Conservation (phyloP, 35 echinoderm and acorn worm species). For the Chiridota heheva region DNA sequence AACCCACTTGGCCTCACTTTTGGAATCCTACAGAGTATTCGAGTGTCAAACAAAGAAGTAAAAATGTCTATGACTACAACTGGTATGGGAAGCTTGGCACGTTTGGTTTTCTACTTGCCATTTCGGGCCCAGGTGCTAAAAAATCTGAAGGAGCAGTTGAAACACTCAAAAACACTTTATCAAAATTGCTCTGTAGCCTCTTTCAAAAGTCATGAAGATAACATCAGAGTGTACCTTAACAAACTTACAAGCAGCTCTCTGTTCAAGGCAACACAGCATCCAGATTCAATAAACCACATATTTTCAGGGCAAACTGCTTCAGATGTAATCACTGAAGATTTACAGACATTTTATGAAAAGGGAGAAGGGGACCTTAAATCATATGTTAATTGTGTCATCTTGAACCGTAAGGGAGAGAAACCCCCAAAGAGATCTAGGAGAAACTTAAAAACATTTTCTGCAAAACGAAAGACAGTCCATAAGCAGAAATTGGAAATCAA, state of each 20-base stretch:
- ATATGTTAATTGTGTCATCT: conserved; percentile 37
- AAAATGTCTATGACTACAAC: no score
- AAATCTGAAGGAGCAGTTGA: no score
- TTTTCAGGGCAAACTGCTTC: not conserved
- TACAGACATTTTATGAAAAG: conserved; percentile 29
- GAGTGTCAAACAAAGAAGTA: no score
- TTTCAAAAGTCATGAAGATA: conserved; percentile 8
- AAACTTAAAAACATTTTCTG: conserved; percentile 32
- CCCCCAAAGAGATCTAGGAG: conserved; percentile 4
- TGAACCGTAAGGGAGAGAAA: conserved; percentile 12
- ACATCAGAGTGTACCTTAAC: not conserved
- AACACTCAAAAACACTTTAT: no score
- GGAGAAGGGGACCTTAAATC: conserved; percentile 18
- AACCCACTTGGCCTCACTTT: no score
- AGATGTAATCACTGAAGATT: not conserved
- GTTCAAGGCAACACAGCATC: not conserved
- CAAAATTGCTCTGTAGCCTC: no score
- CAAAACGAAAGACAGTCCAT: conserved; percentile 2
- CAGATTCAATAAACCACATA: conserved; percentile 6
- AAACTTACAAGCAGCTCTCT: not conserved
- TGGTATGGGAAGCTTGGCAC: no score
- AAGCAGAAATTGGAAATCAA: conserved; percentile 7
- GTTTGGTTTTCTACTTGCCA: no score
- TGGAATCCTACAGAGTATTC: no score
- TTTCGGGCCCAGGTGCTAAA: no score